Conservation (phyloP, 2,113 vertebrate species). For the Acrocephalus kingi region DNA sequence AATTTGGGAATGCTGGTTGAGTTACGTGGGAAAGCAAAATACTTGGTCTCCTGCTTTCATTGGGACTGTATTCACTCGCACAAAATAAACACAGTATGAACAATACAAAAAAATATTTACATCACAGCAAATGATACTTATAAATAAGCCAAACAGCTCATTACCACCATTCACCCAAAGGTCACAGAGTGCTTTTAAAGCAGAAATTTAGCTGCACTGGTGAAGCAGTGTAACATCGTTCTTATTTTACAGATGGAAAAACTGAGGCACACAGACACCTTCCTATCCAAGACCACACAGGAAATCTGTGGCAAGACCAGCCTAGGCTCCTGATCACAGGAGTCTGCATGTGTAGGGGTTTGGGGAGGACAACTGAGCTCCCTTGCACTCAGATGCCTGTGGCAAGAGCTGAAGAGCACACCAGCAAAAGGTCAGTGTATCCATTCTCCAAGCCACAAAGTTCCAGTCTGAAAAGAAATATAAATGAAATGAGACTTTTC, state of each 20-base stretch:
- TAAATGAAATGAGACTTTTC: background rate
- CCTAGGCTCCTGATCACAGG: background rate
- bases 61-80: conserved; percentile 29
- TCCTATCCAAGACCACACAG: conserved; percentile 42
- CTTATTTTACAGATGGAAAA: conserved; percentile 53
- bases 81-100: conserved; percentile 38
- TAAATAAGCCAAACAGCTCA: conserved; percentile 49
- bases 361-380: background rate
- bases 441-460: background rate
- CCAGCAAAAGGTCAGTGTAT: background rate
- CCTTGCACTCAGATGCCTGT: background rate
- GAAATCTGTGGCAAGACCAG: conserved; percentile 60
- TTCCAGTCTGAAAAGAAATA: background rate
- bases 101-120: conserved; percentile 24
- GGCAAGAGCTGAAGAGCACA: background rate
- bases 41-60: background rate
- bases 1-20: conserved; percentile 2
- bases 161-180: conserved; percentile 50
- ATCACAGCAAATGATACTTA: conserved; percentile 43
- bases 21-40: conserved; percentile 54
- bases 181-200: conserved; percentile 51
- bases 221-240: conserved; percentile 23
- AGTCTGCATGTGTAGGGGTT: background rate
- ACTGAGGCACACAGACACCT: conserved; percentile 47
- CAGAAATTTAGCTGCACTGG: background rate